Evolutionary conservation across 2,113 vertebrate genomes (phyloP), one percentile per base, ranked within the genome.

Genomic region (Pterocles orientalis): DNA sequence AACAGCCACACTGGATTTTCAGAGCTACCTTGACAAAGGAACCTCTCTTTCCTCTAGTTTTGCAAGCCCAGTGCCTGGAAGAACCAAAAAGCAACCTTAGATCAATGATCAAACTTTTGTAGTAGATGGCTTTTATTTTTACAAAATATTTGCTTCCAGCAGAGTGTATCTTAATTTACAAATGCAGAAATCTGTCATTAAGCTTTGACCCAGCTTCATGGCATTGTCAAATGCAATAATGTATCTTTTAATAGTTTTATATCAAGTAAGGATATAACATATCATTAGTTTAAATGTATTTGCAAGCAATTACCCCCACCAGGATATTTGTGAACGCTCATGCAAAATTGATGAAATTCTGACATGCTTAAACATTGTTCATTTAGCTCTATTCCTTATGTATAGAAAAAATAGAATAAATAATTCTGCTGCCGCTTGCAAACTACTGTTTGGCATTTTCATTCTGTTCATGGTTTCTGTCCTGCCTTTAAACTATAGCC

Each of bases 241-340:
- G 95, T 98, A 98, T 98, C 98, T 98, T 98, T 98, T 98, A 98
- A 98, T 98, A 98, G 98, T 98, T 98, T 98, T 98, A 98, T 98
- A 98, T 98, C 98, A 98, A 98, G 98, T 98, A 98, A 98, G 96
- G 97, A 97, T 98, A 98, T 98, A 98, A 98, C 98, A 98, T 98
- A 98, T 98, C 98, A 98, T 98, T 98, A 98, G 98, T 98, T 98
- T 98, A 98, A 98, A 98, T 98, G 98, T 98, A 98, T 98, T 98
- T 98, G 98, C 98, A 98, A 98, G 98, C 98, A 98, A 98, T 98
- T 98, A 98, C 98, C 98, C 98, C 98, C 98, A 98, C 98, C 97
- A 98, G 98, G 98, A 98, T 98, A 98, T 98, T 98, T 98, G 98
- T 98, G 97, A 98, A 98, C 94, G 96, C 97, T 98, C 97, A 98